phyloP scores from a whole-genome alignment of 2,113 vertebrate genomes.

The Salminus brasiliensis region DNA sequence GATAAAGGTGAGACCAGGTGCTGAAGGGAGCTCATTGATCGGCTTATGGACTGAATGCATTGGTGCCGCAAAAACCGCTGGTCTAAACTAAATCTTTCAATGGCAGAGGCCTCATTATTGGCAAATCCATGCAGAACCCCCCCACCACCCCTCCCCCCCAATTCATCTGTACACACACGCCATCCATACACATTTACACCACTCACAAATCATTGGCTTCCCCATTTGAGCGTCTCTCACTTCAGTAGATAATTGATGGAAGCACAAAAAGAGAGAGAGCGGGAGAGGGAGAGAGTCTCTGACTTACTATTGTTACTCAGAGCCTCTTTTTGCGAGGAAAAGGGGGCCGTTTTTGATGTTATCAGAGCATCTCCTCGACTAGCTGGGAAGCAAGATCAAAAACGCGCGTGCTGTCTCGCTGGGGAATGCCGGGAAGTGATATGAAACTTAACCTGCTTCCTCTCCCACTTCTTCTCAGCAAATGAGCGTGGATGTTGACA shows the following conservation, averaged over 20 bases:
- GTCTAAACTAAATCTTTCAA: constrained; percentile 61
- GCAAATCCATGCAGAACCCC: constrained; percentile 58
- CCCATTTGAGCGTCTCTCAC: constrained; percentile 63
- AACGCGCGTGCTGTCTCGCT: background rate
- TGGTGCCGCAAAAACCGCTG: constrained; percentile 63
- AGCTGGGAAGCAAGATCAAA: constrained; percentile 2
- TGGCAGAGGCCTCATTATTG: constrained; percentile 57
- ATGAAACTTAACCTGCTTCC: background rate
- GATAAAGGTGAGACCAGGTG: background rate
- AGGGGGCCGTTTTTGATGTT: background rate
- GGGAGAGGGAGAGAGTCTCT: background rate
- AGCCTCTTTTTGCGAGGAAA: background rate
- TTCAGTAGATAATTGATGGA: constrained; percentile 62
- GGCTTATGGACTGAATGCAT: constrained; percentile 63
- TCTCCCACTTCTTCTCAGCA: background rate
- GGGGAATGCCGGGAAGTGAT: background rate
- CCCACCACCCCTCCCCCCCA: constrained; percentile 16
- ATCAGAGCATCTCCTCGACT: background rate
- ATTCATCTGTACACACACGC: background rate
- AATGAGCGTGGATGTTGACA: constrained; percentile 35
- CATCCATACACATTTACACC: background rate
- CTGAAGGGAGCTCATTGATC: constrained; percentile 59
- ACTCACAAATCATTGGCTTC: constrained; percentile 54
- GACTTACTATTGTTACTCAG: background rate
- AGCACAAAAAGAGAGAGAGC: background rate